A percentile compares a stretch with the other conserved stretches of the same genome.
These are phyloP conservation scores for Hecatera dysodea DNA, from an alignment of 2,888 invertebrate genomes.

Conservation along the genomic window DNA sequence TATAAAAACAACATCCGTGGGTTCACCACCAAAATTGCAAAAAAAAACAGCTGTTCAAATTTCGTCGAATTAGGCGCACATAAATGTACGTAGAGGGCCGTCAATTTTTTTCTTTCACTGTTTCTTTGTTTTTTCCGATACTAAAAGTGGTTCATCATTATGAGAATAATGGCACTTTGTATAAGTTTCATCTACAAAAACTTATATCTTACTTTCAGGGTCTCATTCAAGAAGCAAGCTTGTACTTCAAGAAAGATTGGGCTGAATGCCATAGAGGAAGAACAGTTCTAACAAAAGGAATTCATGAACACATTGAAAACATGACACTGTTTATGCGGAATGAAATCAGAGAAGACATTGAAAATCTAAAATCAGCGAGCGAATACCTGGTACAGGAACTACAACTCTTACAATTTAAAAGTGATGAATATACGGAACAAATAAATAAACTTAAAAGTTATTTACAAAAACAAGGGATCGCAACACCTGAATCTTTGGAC, in stretches of 20 bases:
- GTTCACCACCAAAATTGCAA: too few relatives aligned
- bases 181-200: neutral
- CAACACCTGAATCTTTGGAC: neutral
- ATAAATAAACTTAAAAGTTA: slow-evolving; percentile 10
- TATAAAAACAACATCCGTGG: too few relatives aligned
- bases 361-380: neutral
- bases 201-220: slow-evolving; percentile 9
- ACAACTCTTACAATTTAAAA: neutral
- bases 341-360: slow-evolving; percentile 4
- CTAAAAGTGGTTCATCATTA: too few relatives aligned
- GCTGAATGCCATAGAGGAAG: slow-evolving; percentile 1
- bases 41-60: too few relatives aligned
- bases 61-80: too few relatives aligned
- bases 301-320: neutral
- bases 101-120: too few relatives aligned
- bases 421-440: neutral
- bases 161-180: too few relatives aligned
- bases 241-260: slow-evolving; percentile 4
- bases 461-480: neutral
- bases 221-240: slow-evolving; percentile 12
- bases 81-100: too few relatives aligned
- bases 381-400: neutral
- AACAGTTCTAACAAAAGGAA: neutral
- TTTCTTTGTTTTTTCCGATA: too few relatives aligned
- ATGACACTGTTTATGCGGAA: neutral